These are phyloP conservation scores for Brachyptera putata DNA, from an alignment of 2,888 invertebrate species.

Conservation along the genomic window DNA sequence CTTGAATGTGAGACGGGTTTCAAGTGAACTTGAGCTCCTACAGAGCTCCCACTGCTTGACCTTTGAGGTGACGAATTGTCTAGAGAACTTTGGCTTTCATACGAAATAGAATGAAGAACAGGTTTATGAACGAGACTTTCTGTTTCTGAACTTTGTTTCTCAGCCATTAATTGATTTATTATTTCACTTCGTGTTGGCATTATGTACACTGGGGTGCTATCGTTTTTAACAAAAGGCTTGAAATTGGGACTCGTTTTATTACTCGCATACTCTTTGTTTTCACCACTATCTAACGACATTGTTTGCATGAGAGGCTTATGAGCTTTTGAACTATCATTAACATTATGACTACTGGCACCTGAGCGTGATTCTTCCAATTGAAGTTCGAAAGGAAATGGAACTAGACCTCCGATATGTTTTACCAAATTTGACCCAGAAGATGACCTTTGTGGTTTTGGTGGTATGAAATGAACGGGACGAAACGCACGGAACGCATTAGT, in stretches of 20 bases:
- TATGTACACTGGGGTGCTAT: neutral
- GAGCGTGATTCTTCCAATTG: neutral
- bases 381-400: conserved; percentile 20
- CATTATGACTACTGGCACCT: neutral
- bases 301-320: conserved; percentile 20
- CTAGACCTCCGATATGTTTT: conserved; percentile 39
- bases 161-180: neutral
- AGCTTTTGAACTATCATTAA: neutral
- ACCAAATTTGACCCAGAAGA: conserved; percentile 37
- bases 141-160: neutral
- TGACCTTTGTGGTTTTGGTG: conserved; percentile 14
- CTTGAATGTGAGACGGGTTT: no score
- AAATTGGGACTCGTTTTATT: neutral
- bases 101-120: conserved; percentile 22
- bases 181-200: conserved; percentile 2
- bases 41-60: conserved; percentile 28
- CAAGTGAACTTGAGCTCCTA: conserved; percentile 4
- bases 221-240: conserved; percentile 4
- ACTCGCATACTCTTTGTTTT: neutral
- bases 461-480: conserved; percentile 30
- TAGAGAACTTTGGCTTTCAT: conserved; percentile 9
- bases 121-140: conserved; percentile 2
- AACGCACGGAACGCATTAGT: conserved; percentile 27
- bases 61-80: conserved; percentile 25
- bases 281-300: conserved; percentile 11